Evolutionary conservation across 2,113 vertebrate genomes (phyloP).

Genomic region (Cranoglanis bouderius): DNA sequence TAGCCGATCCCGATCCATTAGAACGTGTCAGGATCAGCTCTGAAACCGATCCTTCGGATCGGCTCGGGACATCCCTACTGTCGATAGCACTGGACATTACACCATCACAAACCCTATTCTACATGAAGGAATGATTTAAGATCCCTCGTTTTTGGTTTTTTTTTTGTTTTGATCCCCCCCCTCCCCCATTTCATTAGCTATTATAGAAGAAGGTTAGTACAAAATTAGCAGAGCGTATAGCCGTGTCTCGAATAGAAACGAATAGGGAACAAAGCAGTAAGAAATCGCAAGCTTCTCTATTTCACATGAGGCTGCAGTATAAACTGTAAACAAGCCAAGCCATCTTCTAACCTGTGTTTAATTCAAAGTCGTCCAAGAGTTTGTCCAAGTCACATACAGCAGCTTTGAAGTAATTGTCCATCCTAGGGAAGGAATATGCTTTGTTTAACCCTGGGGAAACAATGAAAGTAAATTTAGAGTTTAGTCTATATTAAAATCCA

Average conservation of each 20-base stretch:
- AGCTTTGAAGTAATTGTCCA: constrained; percentile 97
- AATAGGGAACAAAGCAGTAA: neutral
- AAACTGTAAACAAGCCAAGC: neutral
- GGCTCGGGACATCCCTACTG: neutral
- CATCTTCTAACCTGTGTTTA: constrained; percentile 83
- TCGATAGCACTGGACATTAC: neutral
- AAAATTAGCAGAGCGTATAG: neutral
- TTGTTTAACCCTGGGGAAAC: constrained; percentile 45
- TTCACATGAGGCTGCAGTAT: neutral
- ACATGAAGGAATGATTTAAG: neutral
- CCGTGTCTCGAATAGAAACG: neutral
- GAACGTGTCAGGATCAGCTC: too few species aligned
- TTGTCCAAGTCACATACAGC: constrained; percentile 95
- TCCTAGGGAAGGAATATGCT: constrained; percentile 66
- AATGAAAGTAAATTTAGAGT: neutral
- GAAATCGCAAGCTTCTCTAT: neutral
- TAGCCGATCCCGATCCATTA: neutral
- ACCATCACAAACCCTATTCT: neutral
- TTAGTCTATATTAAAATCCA: neutral
- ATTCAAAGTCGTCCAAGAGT: constrained; percentile 95
- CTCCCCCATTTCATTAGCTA: neutral
- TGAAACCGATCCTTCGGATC: too few species aligned
- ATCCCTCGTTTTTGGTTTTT: neutral
- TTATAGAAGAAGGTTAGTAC: neutral
- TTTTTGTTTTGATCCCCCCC: neutral